Evolutionary conservation across 2,888 invertebrate species (phyloP).

Genomic region (Rhagonycha fulva): DNA sequence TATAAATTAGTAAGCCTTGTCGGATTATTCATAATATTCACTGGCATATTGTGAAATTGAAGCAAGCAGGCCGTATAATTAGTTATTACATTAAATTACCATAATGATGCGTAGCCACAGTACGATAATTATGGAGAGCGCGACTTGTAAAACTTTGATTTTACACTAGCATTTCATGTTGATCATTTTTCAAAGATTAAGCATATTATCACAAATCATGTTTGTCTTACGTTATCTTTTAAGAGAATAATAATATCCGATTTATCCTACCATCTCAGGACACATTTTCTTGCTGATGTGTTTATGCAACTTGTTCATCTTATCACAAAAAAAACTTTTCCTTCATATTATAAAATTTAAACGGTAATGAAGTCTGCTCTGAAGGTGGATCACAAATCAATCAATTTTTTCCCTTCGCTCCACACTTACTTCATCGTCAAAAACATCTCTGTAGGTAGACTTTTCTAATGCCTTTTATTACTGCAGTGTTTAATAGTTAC

Average conservation of each 20-base stretch:
- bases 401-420: no score
- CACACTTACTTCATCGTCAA: no score
- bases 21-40: constrained; percentile 16
- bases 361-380: no score
- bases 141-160: background rate
- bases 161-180: no score
- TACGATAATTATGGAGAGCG: background rate
- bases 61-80: background rate
- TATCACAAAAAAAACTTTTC: background rate
- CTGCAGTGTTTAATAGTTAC: background rate
- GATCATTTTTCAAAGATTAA: no score
- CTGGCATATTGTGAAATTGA: background rate
- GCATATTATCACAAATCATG: background rate
- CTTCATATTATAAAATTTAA: no score
- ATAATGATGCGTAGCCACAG: background rate
- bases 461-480: background rate
- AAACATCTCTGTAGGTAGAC: background rate
- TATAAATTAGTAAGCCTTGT: constrained; percentile 15
- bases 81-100: background rate
- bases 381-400: no score
- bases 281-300: background rate
- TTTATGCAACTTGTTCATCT: background rate
- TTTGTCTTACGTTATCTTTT: background rate
- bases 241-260: background rate
- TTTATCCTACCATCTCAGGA: background rate